Percentiles rank a stretch among this genome's conserved stretches.
Conservation (phyloP, 2,797 vertebrate species). For the Dicrostonyx torquatus region DNA sequence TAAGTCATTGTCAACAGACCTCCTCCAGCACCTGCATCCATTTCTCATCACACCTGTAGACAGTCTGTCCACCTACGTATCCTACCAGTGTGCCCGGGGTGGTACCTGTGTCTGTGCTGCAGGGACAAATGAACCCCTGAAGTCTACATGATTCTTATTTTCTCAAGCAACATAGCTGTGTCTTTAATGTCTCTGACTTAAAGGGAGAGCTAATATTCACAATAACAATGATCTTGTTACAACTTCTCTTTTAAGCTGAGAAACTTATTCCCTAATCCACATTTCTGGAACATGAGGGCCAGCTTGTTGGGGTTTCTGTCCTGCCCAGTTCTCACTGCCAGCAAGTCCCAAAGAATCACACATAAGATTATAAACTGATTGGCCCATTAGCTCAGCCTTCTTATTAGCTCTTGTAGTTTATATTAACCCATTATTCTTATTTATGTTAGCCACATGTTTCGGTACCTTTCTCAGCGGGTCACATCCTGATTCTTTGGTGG, state of each 20-base stretch:
- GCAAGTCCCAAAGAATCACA: too few relatives aligned
- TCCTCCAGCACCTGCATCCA: neutral
- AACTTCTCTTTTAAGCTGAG: neutral
- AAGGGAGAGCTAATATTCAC: neutral
- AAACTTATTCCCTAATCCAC: neutral
- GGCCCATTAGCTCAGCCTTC: too few relatives aligned
- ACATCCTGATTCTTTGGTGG: too few relatives aligned
- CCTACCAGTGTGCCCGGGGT: neutral
- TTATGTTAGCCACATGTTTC: too few relatives aligned
- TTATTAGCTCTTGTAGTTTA: too few relatives aligned
- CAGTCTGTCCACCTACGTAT: neutral
- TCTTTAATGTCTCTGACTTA: neutral
- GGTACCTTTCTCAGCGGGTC: too few relatives aligned
- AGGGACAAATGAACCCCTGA: neutral
- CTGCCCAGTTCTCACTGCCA: too few relatives aligned
- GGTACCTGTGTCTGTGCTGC: neutral
- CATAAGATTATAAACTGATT: too few relatives aligned
- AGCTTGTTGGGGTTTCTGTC: too few relatives aligned
- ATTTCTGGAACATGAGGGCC: too few relatives aligned
- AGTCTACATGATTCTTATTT: neutral
- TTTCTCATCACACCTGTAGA: neutral
- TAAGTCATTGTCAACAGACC: neutral
- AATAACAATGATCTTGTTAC: neutral
- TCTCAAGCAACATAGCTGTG: neutral
- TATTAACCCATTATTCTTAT: too few relatives aligned